phyloP scores from a whole-genome alignment of 2,113 vertebrate genomes.

The Nothobranchius kuhntae region DNA sequence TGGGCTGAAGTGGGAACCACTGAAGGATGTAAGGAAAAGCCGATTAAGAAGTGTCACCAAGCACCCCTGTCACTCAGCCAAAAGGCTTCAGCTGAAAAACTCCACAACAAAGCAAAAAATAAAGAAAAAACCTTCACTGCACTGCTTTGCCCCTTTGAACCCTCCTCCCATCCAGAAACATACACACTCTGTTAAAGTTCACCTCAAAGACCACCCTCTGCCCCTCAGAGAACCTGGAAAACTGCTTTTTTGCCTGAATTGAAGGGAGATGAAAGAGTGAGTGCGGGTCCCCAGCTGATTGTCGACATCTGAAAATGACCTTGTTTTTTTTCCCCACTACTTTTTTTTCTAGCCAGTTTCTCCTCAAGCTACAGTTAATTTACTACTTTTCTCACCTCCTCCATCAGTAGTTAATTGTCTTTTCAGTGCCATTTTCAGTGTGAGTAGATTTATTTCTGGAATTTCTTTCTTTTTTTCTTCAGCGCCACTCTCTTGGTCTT shows the following conservation, averaged over 20 bases:
- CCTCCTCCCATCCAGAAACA: constrained; percentile 15
- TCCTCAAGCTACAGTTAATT: constrained; percentile 14
- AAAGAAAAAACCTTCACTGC: constrained; percentile 14
- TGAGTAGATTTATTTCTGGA: constrained; percentile 18
- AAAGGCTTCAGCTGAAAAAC: constrained; percentile 41
- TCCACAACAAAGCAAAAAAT: constrained; percentile 34
- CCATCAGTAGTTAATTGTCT: neutral
- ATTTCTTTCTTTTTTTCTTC: constrained; percentile 56
- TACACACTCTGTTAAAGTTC: constrained; percentile 13
- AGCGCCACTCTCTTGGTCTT: constrained; percentile 93
- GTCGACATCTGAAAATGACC: constrained; percentile 60
- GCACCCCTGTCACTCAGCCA: constrained; percentile 55
- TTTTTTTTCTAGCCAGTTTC: constrained; percentile 2
- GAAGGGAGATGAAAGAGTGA: constrained; percentile 44
- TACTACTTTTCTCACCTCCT: constrained; percentile 9
- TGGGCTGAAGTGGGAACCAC: constrained; percentile 67
- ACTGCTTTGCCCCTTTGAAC: constrained; percentile 15
- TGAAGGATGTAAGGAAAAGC: constrained; percentile 61
- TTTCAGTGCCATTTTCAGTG: neutral
- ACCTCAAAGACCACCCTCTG: constrained; percentile 17
- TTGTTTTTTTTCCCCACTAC: constrained; percentile 8
- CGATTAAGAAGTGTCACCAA: constrained; percentile 66
- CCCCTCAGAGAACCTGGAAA: constrained; percentile 7
- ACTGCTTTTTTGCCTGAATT: constrained; percentile 21
- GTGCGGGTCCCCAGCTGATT: constrained; percentile 45